A percentile compares a stretch with the other conserved stretches of the same genome.
Conservation (phyloP, 2,797 vertebrate genomes). For the Phataginus tricuspis region DNA sequence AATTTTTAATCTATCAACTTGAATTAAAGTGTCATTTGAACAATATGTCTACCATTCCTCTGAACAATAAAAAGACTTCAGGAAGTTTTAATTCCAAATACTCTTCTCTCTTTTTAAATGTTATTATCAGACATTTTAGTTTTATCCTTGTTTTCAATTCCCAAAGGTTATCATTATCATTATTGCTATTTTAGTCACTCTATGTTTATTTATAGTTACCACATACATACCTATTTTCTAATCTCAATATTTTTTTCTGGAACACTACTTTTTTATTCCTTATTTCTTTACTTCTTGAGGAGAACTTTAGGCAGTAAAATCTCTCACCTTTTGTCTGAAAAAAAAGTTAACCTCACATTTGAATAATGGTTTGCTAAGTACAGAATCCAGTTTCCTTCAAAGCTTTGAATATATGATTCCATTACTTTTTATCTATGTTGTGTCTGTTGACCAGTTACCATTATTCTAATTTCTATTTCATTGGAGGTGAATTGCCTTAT, state of each 20-base stretch:
- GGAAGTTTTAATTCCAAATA: neutral
- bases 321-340: neutral
- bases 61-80: neutral
- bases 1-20: neutral
- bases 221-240: neutral
- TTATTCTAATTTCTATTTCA: neutral
- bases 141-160: neutral
- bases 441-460: neutral
- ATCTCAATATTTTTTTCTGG: neutral
- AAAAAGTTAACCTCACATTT: neutral
- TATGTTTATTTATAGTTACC: neutral
- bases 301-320: neutral
- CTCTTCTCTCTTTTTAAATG: neutral
- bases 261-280: neutral
- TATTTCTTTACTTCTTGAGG: neutral
- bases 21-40: conserved; percentile 29
- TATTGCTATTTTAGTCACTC: neutral
- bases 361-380: neutral
- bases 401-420: neutral
- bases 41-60: neutral
- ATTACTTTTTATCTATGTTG: neutral
- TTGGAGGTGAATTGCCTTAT: neutral
- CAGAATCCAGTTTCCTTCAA: neutral
- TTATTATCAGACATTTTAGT: neutral
- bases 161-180: neutral